A percentile compares a stretch with the other conserved stretches of the same genome.
These are phyloP conservation scores for Erebia epiphron DNA, from an alignment of 2,888 invertebrate genomes.

Conservation along the genomic window DNA sequence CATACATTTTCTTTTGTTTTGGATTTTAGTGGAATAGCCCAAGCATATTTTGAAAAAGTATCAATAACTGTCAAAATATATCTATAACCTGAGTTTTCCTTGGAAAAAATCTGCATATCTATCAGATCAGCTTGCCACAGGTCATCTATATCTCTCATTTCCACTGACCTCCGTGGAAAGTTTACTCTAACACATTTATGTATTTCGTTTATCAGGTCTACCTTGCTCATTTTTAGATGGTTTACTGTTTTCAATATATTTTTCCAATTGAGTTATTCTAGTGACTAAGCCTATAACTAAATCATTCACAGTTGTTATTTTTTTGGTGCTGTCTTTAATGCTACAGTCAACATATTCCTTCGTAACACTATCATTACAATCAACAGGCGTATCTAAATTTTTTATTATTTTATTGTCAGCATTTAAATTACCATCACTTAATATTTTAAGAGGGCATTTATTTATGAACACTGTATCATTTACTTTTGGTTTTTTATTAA, in stretches of 20 bases:
- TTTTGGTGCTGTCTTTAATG: not conserved
- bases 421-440: conserved; percentile 9
- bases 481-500: conserved; percentile 10
- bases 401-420: conserved; percentile 38
- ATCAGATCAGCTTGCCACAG: conserved; percentile 66
- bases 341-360: not conserved
- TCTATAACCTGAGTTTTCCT: conserved; percentile 30
- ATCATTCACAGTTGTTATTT: not conserved
- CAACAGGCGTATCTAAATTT: conserved; percentile 2
- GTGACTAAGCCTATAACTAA: not conserved
- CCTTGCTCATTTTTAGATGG: not conserved
- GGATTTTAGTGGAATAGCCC: conserved; percentile 51
- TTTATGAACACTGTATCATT: not conserved
- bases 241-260: not conserved
- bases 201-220: conserved; percentile 6
- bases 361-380: not conserved
- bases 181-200: conserved; percentile 40
- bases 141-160: conserved; percentile 57
- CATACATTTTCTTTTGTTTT: conserved; percentile 5
- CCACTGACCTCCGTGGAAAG: conserved; percentile 50
- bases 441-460: conserved; percentile 10
- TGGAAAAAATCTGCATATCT: conserved; percentile 40
- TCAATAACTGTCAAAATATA: conserved; percentile 51
- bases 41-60: conserved; percentile 59
- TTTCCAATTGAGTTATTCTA: not conserved